phyloP scores from a whole-genome alignment of 2,888 invertebrate species.

The Tachystola acroxantha region DNA sequence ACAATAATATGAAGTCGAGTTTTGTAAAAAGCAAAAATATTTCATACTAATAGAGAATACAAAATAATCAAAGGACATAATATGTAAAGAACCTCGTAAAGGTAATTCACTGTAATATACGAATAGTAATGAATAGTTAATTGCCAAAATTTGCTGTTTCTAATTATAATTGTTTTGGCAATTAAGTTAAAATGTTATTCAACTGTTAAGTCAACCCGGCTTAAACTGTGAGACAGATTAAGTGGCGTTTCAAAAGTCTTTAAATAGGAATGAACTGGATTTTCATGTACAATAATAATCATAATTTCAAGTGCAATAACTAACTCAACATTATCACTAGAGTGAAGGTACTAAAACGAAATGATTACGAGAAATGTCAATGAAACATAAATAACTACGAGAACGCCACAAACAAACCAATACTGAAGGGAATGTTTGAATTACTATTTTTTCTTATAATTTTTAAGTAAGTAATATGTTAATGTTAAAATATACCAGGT shows the following conservation, averaged over 20 bases:
- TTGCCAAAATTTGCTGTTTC: too few relatives aligned
- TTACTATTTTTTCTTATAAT: conserved; percentile 20
- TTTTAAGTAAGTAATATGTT: conserved; percentile 3
- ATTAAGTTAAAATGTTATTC: too few relatives aligned
- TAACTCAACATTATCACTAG: too few relatives aligned
- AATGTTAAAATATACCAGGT: conserved; percentile 1
- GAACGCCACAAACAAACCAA: conserved; percentile 37
- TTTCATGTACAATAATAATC: too few relatives aligned
- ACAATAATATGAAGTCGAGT: conserved; percentile 44
- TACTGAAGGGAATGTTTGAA: conserved; percentile 60
- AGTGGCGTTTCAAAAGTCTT: too few relatives aligned
- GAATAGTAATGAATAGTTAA: too few relatives aligned
- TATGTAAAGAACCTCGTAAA: not conserved
- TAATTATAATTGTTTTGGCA: too few relatives aligned
- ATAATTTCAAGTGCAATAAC: too few relatives aligned
- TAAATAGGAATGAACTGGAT: too few relatives aligned
- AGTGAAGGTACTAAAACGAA: too few relatives aligned
- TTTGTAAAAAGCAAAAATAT: conserved; percentile 43
- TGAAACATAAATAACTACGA: conserved; percentile 3
- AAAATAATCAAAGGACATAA: conserved; percentile 25
- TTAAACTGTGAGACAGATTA: too few relatives aligned
- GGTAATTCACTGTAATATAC: not conserved
- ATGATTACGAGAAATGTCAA: conserved; percentile 1
- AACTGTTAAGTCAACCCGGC: too few relatives aligned
- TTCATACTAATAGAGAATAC: conserved; percentile 29